Conservation (phyloP, 2,797 vertebrate genomes). For the Spheniscus humboldti region DNA sequence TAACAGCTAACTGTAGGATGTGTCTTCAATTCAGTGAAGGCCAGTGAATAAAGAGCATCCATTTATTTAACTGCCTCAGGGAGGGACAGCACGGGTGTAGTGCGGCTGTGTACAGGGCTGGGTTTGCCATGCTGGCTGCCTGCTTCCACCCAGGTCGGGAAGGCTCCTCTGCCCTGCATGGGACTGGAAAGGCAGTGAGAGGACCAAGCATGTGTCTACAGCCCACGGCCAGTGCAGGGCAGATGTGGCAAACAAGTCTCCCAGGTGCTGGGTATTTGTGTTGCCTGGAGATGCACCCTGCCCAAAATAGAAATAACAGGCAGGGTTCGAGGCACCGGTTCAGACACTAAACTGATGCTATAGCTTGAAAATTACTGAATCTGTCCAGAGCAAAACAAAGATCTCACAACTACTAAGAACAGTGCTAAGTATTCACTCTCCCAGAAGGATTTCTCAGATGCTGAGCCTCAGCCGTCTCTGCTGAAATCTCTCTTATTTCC, state of each 20-base stretch:
- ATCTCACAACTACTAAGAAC: neutral
- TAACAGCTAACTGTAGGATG: neutral
- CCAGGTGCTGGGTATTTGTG: neutral
- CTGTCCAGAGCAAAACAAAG: neutral
- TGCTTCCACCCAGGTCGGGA: neutral
- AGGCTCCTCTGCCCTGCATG: neutral
- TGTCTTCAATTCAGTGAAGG: neutral
- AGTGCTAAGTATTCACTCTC: neutral
- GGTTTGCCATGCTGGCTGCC: neutral
- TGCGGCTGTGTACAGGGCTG: neutral
- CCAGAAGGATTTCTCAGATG: neutral
- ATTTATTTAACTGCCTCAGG: neutral
- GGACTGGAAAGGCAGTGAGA: neutral
- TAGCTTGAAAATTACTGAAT: neutral
- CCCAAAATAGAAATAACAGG: neutral
- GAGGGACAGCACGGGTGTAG: neutral
- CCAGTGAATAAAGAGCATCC: neutral
- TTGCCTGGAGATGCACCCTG: neutral
- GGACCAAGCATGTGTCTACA: fast-evolving
- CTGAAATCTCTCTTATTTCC: neutral
- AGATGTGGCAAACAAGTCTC: neutral
- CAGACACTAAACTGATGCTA: neutral
- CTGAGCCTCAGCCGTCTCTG: neutral
- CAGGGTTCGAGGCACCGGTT: neutral
- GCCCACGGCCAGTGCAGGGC: neutral